These are phyloP conservation scores for Aporophyla lueneburgensis DNA, from an alignment of 2,888 invertebrate genomes.

Conservation along the genomic window DNA sequence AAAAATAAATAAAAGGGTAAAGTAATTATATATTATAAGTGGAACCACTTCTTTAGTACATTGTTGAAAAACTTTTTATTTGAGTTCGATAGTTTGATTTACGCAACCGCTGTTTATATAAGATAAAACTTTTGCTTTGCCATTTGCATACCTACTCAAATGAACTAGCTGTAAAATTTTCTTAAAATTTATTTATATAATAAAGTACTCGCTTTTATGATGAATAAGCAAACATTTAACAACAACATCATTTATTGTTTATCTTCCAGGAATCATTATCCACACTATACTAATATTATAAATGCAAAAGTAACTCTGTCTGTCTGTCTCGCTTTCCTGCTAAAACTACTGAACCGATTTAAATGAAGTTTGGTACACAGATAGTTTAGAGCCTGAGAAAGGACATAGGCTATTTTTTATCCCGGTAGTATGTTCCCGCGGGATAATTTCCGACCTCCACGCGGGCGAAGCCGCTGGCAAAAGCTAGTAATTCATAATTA, in stretches of 20 bases:
- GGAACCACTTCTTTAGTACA: too few species aligned
- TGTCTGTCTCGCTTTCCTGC: too few species aligned
- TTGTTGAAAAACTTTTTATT: too few species aligned
- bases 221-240: not conserved
- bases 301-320: too few species aligned
- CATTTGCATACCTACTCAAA: not conserved
- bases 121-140: not conserved
- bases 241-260: not conserved
- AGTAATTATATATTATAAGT: not conserved
- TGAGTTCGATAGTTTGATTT: not conserved
- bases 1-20: not conserved
- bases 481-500: not conserved
- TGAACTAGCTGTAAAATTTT: not conserved
- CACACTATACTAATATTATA: too few species aligned
- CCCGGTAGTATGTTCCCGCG: too few species aligned
- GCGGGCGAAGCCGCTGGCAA: too few species aligned
- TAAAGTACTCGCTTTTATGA: not conserved
- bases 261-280: not conserved
- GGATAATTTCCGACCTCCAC: too few species aligned
- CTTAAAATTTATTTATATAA: not conserved
- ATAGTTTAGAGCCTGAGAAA: too few species aligned
- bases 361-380: too few species aligned
- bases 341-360: too few species aligned
- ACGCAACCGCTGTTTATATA: not conserved
- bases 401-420: too few species aligned